These are phyloP conservation scores for Trissolcus basalis DNA, from an alignment of 1,140 invertebrate genomes.

Conservation along the genomic window DNA sequence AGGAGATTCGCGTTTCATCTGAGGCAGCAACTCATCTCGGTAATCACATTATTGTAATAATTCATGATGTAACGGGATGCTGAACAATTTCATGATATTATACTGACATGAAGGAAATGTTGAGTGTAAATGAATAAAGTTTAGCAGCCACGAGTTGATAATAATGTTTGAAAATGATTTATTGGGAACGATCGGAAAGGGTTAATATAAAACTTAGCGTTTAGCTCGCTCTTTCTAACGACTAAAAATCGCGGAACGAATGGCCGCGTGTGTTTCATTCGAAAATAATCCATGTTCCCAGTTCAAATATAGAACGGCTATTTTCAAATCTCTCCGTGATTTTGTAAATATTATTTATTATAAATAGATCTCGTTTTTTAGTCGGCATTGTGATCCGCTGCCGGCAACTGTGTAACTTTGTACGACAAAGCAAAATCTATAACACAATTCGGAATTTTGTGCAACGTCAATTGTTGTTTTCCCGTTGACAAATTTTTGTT, in stretches of 20 bases:
- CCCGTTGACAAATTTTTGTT: too few species aligned
- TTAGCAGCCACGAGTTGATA: too few species aligned
- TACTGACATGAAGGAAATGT: too few species aligned
- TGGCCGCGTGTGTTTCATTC: slow-evolving; percentile 41
- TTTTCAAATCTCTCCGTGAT: slow-evolving; percentile 49
- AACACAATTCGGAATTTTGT: neutral
- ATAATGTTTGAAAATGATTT: too few species aligned
- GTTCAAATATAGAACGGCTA: slow-evolving; percentile 50
- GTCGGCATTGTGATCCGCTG: slow-evolving; percentile 31
- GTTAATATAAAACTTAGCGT: neutral
- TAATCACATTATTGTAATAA: too few species aligned
- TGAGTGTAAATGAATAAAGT: too few species aligned
- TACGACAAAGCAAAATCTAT: neutral
- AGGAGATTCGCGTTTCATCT: too few species aligned
- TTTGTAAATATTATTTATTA: slow-evolving; percentile 60
- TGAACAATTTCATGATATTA: too few species aligned
- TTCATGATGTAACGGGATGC: too few species aligned
- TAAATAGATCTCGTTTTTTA: slow-evolving; percentile 55
- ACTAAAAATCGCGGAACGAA: slow-evolving; percentile 42
- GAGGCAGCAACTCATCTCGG: too few species aligned
- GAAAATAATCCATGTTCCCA: slow-evolving; percentile 32
- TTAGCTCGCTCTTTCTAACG: neutral
- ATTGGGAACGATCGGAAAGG: too few species aligned
- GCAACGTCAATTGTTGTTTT: too few species aligned
- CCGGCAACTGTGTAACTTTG: slow-evolving; percentile 9